These are phyloP conservation scores for Urocyon cinereoargenteus DNA, from an alignment of 2,797 vertebrate genomes.

Conservation along the genomic window DNA sequence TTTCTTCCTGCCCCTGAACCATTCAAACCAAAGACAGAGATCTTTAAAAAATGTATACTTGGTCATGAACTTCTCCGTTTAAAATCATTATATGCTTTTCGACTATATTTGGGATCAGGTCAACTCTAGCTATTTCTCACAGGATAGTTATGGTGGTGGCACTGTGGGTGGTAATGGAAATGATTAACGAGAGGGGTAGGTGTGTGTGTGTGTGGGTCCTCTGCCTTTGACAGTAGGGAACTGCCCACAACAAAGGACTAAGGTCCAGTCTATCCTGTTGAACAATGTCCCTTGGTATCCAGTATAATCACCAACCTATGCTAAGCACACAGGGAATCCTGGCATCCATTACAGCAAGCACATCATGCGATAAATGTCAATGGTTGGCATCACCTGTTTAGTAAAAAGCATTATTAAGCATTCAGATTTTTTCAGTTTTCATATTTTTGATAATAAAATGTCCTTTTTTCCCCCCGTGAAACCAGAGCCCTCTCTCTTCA, in stretches of 20 bases:
- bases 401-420: not conserved
- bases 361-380: not conserved
- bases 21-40: not conserved
- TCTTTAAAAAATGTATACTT: not conserved
- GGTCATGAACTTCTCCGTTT: not conserved
- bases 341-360: not conserved
- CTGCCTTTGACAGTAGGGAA: not conserved
- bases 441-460: conserved; percentile 14
- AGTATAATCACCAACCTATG: not conserved
- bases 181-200: not conserved
- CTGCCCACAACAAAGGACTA: not conserved
- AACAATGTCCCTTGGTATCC: not conserved
- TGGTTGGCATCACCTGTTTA: not conserved
- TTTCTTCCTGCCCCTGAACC: not conserved
- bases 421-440: not conserved
- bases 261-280: not conserved
- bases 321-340: not conserved
- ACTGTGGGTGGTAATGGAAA: not conserved
- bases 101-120: not conserved
- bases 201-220: too few relatives aligned
- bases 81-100: not conserved
- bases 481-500: not conserved
- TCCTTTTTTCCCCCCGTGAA: not conserved
- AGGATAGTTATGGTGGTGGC: not conserved
- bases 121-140: not conserved